Conservation (phyloP, 2,797 vertebrate species). For the Ptychobarbus kaznakovi region DNA sequence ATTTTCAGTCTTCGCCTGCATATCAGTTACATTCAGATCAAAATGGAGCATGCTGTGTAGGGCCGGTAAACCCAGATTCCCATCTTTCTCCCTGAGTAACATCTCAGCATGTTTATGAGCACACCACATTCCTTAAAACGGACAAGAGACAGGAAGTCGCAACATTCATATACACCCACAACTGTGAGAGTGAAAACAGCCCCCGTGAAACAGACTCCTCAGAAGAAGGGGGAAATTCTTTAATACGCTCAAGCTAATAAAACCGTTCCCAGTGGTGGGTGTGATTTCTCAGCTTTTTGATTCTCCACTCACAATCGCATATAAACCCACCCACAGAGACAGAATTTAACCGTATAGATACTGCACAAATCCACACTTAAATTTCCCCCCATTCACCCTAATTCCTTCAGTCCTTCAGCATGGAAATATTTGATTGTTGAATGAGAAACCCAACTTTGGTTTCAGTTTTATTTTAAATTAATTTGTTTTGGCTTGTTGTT, state of each 20-base stretch:
- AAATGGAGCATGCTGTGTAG: slow-evolving; percentile 1
- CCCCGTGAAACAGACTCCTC: neutral
- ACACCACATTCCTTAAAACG: slow-evolving; percentile 27
- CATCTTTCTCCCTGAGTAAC: neutral
- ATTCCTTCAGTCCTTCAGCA: neutral
- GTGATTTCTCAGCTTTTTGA: neutral
- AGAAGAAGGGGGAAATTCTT: neutral
- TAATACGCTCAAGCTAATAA: neutral
- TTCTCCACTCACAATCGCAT: neutral
- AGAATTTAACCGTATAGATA: neutral
- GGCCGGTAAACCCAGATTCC: neutral
- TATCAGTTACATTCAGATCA: neutral
- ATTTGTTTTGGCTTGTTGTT: too few species aligned
- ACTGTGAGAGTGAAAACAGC: slow-evolving; percentile 8
- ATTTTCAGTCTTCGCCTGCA: neutral
- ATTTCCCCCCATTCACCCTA: neutral
- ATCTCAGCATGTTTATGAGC: slow-evolving; percentile 30
- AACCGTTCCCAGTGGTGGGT: neutral
- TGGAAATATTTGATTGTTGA: too few species aligned
- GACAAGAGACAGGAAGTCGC: slow-evolving; percentile 18
- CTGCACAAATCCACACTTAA: neutral
- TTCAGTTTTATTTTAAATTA: neutral
- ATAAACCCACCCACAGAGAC: neutral
- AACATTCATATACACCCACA: slow-evolving; percentile 26
- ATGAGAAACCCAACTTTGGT: too few species aligned